Evolutionary conservation across 2,797 vertebrate species (phyloP), one percentile per base, ranked within the genome.

Genomic region (Lindbergichthys nudifrons): DNA sequence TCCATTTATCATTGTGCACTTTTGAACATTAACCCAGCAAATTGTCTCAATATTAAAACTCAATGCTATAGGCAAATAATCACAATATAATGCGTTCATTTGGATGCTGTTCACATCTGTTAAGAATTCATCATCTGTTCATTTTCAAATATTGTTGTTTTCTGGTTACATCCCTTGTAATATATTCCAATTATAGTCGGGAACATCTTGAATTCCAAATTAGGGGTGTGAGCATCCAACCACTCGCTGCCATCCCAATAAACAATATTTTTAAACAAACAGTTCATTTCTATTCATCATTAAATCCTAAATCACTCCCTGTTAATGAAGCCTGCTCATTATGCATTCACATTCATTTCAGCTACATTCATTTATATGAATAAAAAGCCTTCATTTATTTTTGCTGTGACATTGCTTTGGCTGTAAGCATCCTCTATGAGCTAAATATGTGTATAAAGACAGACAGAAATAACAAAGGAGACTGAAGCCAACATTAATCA

Each of bases 401-500:
- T 77, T 63, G 62, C 57, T 73, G 54, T 82, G 81, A 86, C 81
- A 72, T 73, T 83, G 66, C 65, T 79, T 71, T 84, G 54, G 67
- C 48, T 78, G 52, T 48, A 62, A 59, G 69, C 45, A 30, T 82
- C 56, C 46, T 36, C 46, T 41, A 59, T 30, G 78, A 88, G 77
- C 80, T 74, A 74, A 78, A 80, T 75, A 58, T 83, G 72, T 81
- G 73, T 47, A 68, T 75, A 76, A 83, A 73, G 73, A 81, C 68
- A 64, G 75, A 75, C 72, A 58, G 76, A 73, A 75, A 73, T 70
- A 83, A 76, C 54, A 71, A 74, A 86, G 76, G 63, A 84, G 81
- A 80, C 59, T 74, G 57, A 82, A 52, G 74, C 75, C 65, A 64
- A 71, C 69, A 88, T 90, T 87, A 85, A 92, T 90, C 85, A 89